These are phyloP conservation scores for Hippocampus abdominalis DNA, from an alignment of 2,113 vertebrate genomes.

Conservation along the genomic window DNA sequence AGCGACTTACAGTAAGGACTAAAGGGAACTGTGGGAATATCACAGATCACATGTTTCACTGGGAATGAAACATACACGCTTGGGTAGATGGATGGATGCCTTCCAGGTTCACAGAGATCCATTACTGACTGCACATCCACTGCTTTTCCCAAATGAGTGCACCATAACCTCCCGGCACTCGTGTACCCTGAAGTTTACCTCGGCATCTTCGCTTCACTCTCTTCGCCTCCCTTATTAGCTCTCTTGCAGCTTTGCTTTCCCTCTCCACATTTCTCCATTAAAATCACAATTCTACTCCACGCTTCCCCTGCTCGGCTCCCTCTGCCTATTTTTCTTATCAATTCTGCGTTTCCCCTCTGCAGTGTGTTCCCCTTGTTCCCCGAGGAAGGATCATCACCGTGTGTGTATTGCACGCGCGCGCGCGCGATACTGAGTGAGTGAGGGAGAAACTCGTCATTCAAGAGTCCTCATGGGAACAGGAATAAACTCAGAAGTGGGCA, in stretches of 20 bases:
- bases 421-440: background rate
- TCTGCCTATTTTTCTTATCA: conserved; percentile 30
- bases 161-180: conserved; percentile 12
- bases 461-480: conserved; percentile 31
- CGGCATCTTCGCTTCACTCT: conserved; percentile 20
- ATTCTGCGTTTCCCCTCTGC: conserved; percentile 39
- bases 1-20: conserved; percentile 9
- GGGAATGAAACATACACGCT: conserved; percentile 14
- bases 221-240: conserved; percentile 24
- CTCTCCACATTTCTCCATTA: conserved; percentile 35
- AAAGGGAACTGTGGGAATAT: conserved; percentile 2
- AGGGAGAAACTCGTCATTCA: conserved; percentile 22
- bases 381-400: conserved; percentile 20
- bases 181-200: conserved; percentile 14
- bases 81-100: background rate
- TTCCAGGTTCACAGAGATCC: background rate
- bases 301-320: background rate
- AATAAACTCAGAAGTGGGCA: conserved; percentile 27
- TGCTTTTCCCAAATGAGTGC: conserved; percentile 12
- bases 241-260: conserved; percentile 16
- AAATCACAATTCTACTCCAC: conserved; percentile 35
- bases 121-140: background rate
- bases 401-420: background rate
- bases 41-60: background rate
- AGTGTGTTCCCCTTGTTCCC: conserved; percentile 26